Percentiles rank a stretch among this genome's conserved stretches.
Evolutionary conservation across 1,140 invertebrate species (phyloP).

Genomic region (Antheraea pernyi): DNA sequence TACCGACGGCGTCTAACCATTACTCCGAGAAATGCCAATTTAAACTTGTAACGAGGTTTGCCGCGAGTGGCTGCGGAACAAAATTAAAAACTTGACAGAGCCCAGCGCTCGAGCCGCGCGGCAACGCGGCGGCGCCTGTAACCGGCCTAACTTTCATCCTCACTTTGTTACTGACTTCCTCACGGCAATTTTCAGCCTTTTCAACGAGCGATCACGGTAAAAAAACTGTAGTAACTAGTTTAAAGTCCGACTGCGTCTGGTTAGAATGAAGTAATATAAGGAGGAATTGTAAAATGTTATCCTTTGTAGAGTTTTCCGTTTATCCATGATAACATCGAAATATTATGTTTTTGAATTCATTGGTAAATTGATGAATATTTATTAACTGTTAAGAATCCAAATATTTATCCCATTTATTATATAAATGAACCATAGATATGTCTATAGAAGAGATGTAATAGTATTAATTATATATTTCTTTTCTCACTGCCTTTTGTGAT

Average conservation of each 20-base stretch:
- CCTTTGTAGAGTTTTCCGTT: no score
- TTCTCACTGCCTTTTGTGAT: no score
- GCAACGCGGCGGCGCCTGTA: constrained; percentile 46
- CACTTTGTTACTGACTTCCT: constrained; percentile 57
- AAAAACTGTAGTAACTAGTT: constrained; percentile 25
- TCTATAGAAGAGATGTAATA: no score
- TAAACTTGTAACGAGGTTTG: constrained; percentile 77
- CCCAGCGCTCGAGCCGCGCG: constrained; percentile 43
- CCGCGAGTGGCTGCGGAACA: constrained; percentile 69
- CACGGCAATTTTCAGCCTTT: constrained; percentile 54
- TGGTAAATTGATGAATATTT: no score
- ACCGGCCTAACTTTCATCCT: constrained; percentile 67
- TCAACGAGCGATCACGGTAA: constrained; percentile 44
- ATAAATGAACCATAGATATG: no score
- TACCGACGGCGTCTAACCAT: constrained; percentile 65
- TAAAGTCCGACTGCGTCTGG: neutral
- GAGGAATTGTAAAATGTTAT: neutral
- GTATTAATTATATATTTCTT: no score
- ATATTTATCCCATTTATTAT: no score
- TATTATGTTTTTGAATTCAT: no score
- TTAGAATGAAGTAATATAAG: neutral
- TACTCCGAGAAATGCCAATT: constrained; percentile 77
- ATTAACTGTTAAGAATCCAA: no score
- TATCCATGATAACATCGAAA: neutral
- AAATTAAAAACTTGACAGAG: constrained; percentile 72